Evolutionary conservation across 2,113 vertebrate species (phyloP), one percentile per base, ranked within the genome.

Genomic region (Mesitornis unicolor): DNA sequence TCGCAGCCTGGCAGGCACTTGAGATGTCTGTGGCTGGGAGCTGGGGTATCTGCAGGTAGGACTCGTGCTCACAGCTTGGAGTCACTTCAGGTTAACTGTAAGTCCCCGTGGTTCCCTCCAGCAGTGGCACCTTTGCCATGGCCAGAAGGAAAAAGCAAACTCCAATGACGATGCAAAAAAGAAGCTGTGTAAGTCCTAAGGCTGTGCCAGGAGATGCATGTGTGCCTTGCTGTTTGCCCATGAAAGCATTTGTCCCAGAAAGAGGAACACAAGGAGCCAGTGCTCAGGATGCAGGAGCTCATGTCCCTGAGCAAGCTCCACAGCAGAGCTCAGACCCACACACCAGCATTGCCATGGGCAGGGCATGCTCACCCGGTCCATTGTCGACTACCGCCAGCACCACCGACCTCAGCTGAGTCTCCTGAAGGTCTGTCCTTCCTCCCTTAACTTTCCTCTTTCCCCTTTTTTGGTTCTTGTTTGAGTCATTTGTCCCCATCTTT

Each of bases 401-500:
- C 21, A 1, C 9, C 42, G n/a, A 7, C 54, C 36, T 43, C 31
- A 42, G 31, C 60, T 26, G 28, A 28, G 24, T n/a, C n/a, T n/a
- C n/a, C n/a, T n/a, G n/a, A n/a, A n/a, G n/a, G n/a, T 56, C 50
- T 68, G 24, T 40, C 76, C 59, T 86, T 69, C 76, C 54, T 48
- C 60, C 74, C 29, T 15, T 26, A 67, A 33, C 53, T 80, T 82
- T 59, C 20, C 65, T 71, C 50, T 69, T 56, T 43, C 40, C n/a
- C 28, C 25, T 88, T 67, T n/a, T 76, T 77, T 50, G 61, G 42
- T 86, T 64, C 75, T 61, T 42, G 33, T 67, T 61, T 50, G 70
- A 93, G 57, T 22, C 67, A 33, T 89, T 84, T 93, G 80, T 95
- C 90, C 90, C 60, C 4, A 70, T 83, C 92, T 93, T 65, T 31